Percentiles rank a stretch among this genome's conserved stretches.
phyloP scores from a whole-genome alignment of 64 coral and sea anemone genomes.

The Pocillopora verrucosa region DNA sequence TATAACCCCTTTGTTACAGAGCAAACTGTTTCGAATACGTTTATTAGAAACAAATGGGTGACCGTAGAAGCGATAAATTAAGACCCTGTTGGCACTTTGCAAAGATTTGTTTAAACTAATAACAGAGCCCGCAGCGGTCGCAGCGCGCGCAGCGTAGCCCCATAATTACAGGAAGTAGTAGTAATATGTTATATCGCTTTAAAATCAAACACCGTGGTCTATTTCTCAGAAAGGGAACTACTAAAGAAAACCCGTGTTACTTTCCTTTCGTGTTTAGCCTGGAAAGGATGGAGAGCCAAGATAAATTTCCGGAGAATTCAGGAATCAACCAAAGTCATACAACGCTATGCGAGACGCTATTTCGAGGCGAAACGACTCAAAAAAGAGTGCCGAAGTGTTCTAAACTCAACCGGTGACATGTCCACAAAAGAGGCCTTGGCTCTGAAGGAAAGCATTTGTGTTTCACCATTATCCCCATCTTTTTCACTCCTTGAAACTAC shows the following conservation, averaged over 20 bases:
- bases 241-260: background rate
- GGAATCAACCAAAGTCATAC: constrained; percentile 5
- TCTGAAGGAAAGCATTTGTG: background rate
- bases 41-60: too few relatives aligned
- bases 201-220: too few relatives aligned
- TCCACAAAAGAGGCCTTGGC: background rate
- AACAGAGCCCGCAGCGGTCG: too few relatives aligned
- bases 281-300: constrained; percentile 22
- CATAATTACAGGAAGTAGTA: too few relatives aligned
- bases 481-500: background rate
- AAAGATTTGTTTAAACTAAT: too few relatives aligned
- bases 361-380: background rate
- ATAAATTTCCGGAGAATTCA: constrained; percentile 13
- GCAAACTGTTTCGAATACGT: too few relatives aligned
- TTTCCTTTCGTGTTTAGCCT: constrained; percentile 4
- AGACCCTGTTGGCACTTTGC: too few relatives aligned
- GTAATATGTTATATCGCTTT: too few relatives aligned
- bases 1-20: too few relatives aligned
- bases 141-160: too few relatives aligned
- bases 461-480: background rate
- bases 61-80: too few relatives aligned
- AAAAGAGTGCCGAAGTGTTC: background rate
- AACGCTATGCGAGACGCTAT: background rate
- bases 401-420: background rate
- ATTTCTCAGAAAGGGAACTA: background rate